phyloP scores from a whole-genome alignment of 2,113 vertebrate genomes.

The Eleginops maclovinus region DNA sequence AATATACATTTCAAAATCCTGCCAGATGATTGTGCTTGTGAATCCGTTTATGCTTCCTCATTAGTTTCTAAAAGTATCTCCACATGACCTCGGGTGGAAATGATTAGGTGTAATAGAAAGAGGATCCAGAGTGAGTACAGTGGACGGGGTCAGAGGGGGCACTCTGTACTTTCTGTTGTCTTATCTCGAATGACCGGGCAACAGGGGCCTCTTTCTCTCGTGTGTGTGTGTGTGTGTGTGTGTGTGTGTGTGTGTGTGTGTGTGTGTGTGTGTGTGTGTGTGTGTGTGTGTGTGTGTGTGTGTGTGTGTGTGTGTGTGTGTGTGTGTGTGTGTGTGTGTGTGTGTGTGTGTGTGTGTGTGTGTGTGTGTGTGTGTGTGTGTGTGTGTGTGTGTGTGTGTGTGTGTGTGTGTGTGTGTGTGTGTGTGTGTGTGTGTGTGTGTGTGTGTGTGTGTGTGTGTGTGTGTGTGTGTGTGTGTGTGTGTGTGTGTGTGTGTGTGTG shows the following conservation, averaged over 20 bases:
- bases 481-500: too few species aligned
- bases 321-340: too few species aligned
- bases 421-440: constrained; percentile 17
- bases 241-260: too few species aligned
- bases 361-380: neutral
- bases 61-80: neutral
- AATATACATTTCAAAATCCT: neutral
- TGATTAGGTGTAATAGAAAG: constrained; percentile 7
- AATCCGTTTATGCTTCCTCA: neutral
- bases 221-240: neutral
- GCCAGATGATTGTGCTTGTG: neutral
- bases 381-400: too few species aligned
- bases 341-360: neutral
- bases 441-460: constrained; percentile 1
- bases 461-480: too few species aligned
- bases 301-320: neutral
- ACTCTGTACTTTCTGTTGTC: constrained; percentile 37
- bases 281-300: constrained; percentile 6
- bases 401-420: neutral
- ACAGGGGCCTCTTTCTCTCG: neutral
- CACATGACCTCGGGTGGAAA: neutral
- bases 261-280: neutral
- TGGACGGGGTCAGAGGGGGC: constrained; percentile 3
- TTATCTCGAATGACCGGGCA: constrained; percentile 34
- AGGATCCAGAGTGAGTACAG: neutral